phyloP scores from a whole-genome alignment of 2,113 vertebrate species.

The Chionomys nivalis region DNA sequence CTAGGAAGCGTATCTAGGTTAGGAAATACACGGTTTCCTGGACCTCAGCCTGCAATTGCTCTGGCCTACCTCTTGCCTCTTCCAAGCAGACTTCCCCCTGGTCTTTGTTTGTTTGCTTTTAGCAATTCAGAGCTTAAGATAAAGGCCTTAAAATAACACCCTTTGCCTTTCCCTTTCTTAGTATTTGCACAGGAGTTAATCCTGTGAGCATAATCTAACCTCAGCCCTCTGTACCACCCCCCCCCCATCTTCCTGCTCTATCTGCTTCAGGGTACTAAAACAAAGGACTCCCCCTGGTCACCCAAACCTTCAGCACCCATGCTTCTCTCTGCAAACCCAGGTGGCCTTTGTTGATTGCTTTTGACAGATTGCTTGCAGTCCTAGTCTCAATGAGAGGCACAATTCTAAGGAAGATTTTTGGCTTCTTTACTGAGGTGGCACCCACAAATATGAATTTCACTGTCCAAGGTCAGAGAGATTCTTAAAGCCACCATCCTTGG shows the following conservation, averaged over 20 bases:
- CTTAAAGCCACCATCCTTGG: background rate
- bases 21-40: background rate
- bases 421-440: background rate
- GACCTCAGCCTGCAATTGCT: background rate
- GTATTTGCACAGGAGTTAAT: slow-evolving; percentile 64
- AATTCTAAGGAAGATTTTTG: background rate
- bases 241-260: background rate
- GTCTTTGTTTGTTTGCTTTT: slow-evolving; percentile 6
- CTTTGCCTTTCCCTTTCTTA: slow-evolving; percentile 53
- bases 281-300: background rate
- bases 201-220: slow-evolving; percentile 45
- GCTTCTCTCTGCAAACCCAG: background rate
- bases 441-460: background rate
- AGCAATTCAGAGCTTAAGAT: slow-evolving; percentile 54
- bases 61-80: background rate
- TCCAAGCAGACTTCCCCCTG: background rate
- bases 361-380: background rate
- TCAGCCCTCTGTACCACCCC: background rate
- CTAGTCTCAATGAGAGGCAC: background rate
- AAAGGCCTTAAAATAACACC: slow-evolving; percentile 55
- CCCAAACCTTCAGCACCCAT: background rate
- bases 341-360: background rate
- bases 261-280: background rate
- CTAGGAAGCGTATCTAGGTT: background rate
- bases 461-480: too few species aligned